These are phyloP conservation scores for Alethe castanea DNA, from an alignment of 2,113 vertebrate species.

Conservation along the genomic window DNA sequence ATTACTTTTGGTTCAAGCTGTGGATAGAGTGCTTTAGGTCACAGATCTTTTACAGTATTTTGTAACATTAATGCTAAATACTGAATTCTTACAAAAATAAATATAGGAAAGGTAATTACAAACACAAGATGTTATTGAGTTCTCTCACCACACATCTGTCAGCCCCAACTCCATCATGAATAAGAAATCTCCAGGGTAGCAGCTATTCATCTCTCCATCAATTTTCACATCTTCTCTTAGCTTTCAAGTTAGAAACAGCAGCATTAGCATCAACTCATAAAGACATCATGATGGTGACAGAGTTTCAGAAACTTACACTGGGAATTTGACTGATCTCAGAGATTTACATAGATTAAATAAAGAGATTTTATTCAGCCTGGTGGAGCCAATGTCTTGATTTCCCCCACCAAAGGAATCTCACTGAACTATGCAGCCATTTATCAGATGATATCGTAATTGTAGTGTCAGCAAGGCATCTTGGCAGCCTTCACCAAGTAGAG, in stretches of 20 bases:
- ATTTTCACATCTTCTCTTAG: constrained; percentile 46
- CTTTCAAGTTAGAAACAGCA: constrained; percentile 33
- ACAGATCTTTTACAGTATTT: background rate
- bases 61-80: background rate
- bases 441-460: constrained; percentile 20
- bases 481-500: background rate
- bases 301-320: constrained; percentile 5
- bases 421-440: background rate
- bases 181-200: constrained; percentile 30
- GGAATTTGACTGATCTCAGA: constrained; percentile 41
- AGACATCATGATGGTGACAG: constrained; percentile 35
- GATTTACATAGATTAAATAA: constrained; percentile 31
- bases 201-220: constrained; percentile 28
- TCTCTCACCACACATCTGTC: background rate
- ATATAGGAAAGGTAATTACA: background rate
- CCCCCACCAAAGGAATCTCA: background rate
- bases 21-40: background rate
- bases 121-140: background rate
- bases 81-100: background rate
- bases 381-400: background rate
- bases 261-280: constrained; percentile 52
- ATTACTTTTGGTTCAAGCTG: background rate
- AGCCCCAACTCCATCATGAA: background rate
- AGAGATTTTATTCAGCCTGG: background rate
- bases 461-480: background rate